phyloP scores from a whole-genome alignment of 2,888 invertebrate genomes.

The Trichogramma dendrolimi region DNA sequence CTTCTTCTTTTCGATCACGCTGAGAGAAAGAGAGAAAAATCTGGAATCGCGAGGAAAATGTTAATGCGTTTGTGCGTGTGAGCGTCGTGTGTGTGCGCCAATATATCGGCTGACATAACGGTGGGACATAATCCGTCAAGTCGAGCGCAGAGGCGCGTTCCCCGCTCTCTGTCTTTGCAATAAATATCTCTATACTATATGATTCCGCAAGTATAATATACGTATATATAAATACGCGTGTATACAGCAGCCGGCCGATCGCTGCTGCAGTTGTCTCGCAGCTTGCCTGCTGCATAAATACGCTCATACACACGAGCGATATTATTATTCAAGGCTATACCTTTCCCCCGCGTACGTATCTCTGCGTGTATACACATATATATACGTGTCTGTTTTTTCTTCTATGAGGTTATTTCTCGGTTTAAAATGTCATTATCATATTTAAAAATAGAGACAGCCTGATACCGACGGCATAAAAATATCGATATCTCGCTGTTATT shows the following conservation, averaged over 20 bases:
- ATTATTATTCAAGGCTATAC: conserved; percentile 37
- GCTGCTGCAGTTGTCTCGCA: conserved; percentile 9
- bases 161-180: conserved; percentile 40
- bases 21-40: not conserved
- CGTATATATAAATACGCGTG: too few species aligned
- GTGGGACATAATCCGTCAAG: conserved; percentile 48
- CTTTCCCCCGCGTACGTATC: conserved; percentile 20
- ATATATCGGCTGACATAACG: conserved; percentile 45
- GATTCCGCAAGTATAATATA: too few species aligned
- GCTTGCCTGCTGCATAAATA: conserved; percentile 23
- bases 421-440: conserved; percentile 21
- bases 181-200: conserved; percentile 42
- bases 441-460: conserved; percentile 21
- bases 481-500: conserved; percentile 9
- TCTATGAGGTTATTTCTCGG: conserved; percentile 14
- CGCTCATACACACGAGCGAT: too few species aligned
- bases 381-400: not conserved
- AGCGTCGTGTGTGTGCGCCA: too few species aligned
- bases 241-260: conserved; percentile 28
- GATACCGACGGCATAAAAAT: not conserved
- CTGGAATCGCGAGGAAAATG: conserved; percentile 36
- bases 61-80: conserved; percentile 46
- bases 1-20: too few species aligned
- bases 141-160: conserved; percentile 35
- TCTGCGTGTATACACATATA: too few species aligned